phyloP scores from a whole-genome alignment of 2,797 vertebrate genomes.

The Ptychobarbus kaznakovi region DNA sequence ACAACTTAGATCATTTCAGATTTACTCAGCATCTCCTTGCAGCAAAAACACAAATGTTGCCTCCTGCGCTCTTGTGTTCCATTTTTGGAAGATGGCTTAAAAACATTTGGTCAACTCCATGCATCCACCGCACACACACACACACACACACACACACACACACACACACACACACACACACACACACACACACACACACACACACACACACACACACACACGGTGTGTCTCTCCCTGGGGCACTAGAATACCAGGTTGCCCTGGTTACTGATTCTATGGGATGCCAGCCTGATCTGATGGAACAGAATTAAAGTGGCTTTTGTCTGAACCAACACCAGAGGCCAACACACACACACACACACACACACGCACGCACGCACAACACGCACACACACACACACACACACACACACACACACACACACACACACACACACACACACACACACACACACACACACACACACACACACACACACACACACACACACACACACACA shows the following conservation, averaged over 20 bases:
- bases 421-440: neutral
- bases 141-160: constrained; percentile 34
- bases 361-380: too few relatives aligned
- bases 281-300: constrained; percentile 77
- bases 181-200: constrained; percentile 30
- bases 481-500: neutral
- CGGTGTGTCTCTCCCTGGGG: constrained; percentile 24
- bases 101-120: constrained; percentile 53
- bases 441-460: constrained; percentile 24
- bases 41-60: constrained; percentile 44
- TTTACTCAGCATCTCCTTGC: constrained; percentile 51
- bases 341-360: constrained; percentile 52
- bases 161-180: constrained; percentile 35
- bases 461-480: constrained; percentile 36
- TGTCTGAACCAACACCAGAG: constrained; percentile 70
- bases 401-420: too few relatives aligned
- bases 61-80: constrained; percentile 30
- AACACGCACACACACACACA: neutral
- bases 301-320: constrained; percentile 78
- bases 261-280: constrained; percentile 73
- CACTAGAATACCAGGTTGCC: constrained; percentile 56
- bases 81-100: constrained; percentile 49
- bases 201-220: constrained; percentile 14
- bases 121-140: constrained; percentile 22
- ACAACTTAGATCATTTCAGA: constrained; percentile 59